Evolutionary conservation across 2,888 invertebrate species (phyloP).

Genomic region (Cryptosula pallasiana): DNA sequence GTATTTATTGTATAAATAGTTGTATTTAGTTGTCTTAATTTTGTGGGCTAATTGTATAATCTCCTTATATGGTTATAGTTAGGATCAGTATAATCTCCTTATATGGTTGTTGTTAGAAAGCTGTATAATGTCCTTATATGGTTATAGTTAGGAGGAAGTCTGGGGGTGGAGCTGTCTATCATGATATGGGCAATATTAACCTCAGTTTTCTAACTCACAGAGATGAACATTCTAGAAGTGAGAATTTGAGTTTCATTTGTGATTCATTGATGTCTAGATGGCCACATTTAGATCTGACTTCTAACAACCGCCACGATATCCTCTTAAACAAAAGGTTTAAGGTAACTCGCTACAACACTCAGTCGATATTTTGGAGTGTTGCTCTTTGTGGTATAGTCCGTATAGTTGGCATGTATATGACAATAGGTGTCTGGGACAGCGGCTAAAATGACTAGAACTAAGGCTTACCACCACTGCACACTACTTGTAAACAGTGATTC

Average conservation of each 20-base stretch:
- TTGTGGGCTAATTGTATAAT: too few relatives aligned
- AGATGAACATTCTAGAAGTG: constrained; percentile 74
- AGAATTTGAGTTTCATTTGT: constrained; percentile 81
- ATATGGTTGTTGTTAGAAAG: too few relatives aligned
- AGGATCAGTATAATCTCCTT: too few relatives aligned
- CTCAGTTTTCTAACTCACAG: constrained; percentile 83
- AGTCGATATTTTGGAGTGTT: not conserved
- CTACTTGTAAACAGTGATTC: constrained; percentile 71
- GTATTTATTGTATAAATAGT: not conserved
- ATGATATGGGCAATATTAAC: constrained; percentile 70
- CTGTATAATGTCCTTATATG: not conserved
- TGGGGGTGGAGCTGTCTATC: constrained; percentile 93
- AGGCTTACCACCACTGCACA: constrained; percentile 97
- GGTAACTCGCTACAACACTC: constrained; percentile 33
- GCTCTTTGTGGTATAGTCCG: not conserved
- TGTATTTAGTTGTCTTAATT: too few relatives aligned
- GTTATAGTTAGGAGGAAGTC: constrained; percentile 80
- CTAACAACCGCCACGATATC: constrained; percentile 82
- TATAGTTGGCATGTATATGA: not conserved
- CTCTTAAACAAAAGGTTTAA: constrained; percentile 63
- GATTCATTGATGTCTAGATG: constrained; percentile 76
- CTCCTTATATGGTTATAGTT: too few relatives aligned
- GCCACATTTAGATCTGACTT: constrained; percentile 65
- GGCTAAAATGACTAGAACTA: constrained; percentile 77
- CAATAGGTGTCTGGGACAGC: constrained; percentile 88